Base-by-base conservation (phyloP, 2,888 invertebrate genomes). In the Andrena trimmerana region DNA sequence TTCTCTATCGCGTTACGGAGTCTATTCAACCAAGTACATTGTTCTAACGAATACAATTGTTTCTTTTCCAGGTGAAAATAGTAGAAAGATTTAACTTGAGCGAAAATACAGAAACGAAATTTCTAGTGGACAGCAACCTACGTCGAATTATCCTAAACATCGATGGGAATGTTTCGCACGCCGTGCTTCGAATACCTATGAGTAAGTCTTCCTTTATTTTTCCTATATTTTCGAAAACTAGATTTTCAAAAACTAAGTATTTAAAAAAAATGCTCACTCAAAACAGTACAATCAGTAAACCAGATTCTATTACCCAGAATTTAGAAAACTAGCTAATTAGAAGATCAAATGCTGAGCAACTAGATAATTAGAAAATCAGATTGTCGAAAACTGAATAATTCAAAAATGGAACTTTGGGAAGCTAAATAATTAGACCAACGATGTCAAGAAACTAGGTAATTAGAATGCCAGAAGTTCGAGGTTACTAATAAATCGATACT, bases 171-270 rank as follows among this genome's bases (percentile, higher is more conserved):
- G 13, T 86, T 27, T 78, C 88, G 5, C 83, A 70, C 7, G 83
- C 81, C 7, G 27, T 80, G 20, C 75, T 91, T 5, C 78, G 85
- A 57, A 84, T 90, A 71, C 90, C 90, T 0, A 80, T 70, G 27
- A 82, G 91, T 91, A 60, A 90, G 88, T 87, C 50, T n/a, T 6
- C 1, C 8, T 54, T 27, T 7, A 0, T 5, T 20, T 50, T 10
- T 42, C 13, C 42, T 42, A 13, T 4, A 42, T 42, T 42, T 42
- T 42, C 13, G 13, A 42, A 13, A 13, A 42, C 42, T 16, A 42
- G 1, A 1, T 42, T 16, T 42, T 16, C 4, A 42, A 16, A 42
- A 13, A 42, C 42, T 42, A 13, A 4, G 42, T 4, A 13, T 42
- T 42, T 10, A 42, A 13, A 42, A 42, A 1, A 42, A 0, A 1